These are phyloP conservation scores for Amphiura filiformis DNA, from an alignment of 35 echinoderm and acorn worm genomes.

Conservation along the genomic window DNA sequence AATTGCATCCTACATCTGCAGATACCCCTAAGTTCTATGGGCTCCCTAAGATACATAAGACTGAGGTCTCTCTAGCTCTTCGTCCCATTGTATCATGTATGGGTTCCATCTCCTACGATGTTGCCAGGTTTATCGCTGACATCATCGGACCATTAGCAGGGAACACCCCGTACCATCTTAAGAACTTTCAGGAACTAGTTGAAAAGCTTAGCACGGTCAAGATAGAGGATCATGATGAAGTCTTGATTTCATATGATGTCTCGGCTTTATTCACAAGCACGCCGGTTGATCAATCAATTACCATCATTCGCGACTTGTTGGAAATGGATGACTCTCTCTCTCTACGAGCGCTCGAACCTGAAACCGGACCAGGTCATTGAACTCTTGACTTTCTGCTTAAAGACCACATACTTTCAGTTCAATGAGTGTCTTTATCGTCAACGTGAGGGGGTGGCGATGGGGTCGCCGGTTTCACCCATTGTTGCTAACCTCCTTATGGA, in stretches of 20 bases:
- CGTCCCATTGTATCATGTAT: not conserved
- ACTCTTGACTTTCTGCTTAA: not conserved
- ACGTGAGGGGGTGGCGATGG: slow-evolving; percentile 36
- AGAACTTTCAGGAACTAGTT: no score
- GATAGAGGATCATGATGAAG: no score
- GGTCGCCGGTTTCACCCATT: slow-evolving; percentile 29
- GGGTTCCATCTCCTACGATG: not conserved
- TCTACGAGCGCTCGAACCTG: not conserved
- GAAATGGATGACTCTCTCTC: not conserved
- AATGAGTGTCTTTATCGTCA: slow-evolving; percentile 8
- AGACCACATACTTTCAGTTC: not conserved
- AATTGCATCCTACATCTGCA: not conserved
- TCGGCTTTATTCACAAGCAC: not conserved
- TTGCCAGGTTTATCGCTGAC: not conserved
- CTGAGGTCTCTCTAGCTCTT: not conserved
- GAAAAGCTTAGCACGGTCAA: no score
- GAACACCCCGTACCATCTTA: no score
- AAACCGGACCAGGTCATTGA: not conserved
- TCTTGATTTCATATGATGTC: no score
- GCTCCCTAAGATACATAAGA: not conserved
- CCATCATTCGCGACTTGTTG: not conserved
- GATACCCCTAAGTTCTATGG: not conserved
- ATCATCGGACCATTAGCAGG: no score
- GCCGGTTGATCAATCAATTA: not conserved
- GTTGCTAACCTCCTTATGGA: slow-evolving; percentile 54